phyloP scores from a whole-genome alignment of 2,113 vertebrate genomes.

The Hemibates koningsi region DNA sequence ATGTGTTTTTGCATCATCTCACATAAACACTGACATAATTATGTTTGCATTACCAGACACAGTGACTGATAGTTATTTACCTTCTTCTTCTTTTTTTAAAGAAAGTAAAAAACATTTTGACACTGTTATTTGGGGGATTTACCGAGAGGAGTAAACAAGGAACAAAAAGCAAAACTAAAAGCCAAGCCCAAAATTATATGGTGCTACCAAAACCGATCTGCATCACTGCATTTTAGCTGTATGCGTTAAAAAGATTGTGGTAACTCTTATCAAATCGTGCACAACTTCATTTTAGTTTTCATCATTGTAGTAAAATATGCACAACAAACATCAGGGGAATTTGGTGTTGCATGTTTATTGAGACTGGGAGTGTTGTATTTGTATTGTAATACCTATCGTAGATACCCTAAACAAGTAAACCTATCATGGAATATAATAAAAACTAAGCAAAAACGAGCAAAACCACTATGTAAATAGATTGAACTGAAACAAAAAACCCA shows the following conservation, averaged over 20 bases:
- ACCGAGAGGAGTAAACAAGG: not conserved
- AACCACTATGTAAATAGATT: not conserved
- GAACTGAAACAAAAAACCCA: not conserved
- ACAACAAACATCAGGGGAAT: not conserved
- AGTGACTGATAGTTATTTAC: not conserved
- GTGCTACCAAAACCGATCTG: not conserved
- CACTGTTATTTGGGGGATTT: not conserved
- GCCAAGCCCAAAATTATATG: not conserved
- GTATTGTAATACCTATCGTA: not conserved
- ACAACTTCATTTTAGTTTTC: not conserved
- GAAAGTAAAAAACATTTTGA: not conserved
- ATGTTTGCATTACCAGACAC: not conserved
- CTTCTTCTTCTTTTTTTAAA: not conserved
- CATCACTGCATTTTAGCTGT: not conserved
- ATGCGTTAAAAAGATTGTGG: not conserved
- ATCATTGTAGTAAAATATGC: not conserved
- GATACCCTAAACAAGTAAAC: not conserved
- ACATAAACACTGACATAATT: not conserved
- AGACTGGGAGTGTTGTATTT: not conserved
- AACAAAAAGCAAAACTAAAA: conserved; percentile 15
- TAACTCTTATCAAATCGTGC: not conserved
- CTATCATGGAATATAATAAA: not conserved
- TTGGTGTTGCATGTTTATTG: not conserved
- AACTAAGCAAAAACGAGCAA: not conserved
- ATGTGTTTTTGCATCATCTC: not conserved